Evolutionary conservation across 2,113 vertebrate genomes (phyloP), one percentile per base, ranked within the genome.

Genomic region (Stigmatopora nigra): DNA sequence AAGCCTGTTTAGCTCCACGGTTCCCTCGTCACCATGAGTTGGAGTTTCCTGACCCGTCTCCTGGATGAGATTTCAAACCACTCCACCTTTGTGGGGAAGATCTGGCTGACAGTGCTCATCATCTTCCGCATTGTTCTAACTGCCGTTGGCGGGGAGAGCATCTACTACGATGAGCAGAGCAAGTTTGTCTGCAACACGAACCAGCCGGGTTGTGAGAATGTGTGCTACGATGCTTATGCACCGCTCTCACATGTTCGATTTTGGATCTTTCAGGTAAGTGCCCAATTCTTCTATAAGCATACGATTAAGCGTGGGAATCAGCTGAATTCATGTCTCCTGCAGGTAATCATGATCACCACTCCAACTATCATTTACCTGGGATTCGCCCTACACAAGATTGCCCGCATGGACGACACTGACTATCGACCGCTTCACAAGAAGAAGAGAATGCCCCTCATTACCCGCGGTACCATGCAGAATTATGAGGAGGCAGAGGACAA

Each of bases 1-100:
- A 45, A 71, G 70, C 71, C 67, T 20, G 52, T 60, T 63, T 83
- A 82, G 79, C 65, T 72, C 67, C 77, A 63, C 48, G 1, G 38
- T 70, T 68, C 62, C 67, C 41, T 73, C 35, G 84, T 35, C 91
- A 92, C 63, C 79, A 96, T 96, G 94, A 96, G 93, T 74, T 96
- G 94, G 94, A 93, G 91, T 71, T 96, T 96, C 83, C 78, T 96
- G 56, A 95, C 94, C 0, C 91, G 91, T 25, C 89, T 96, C 69
- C 87, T 95, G 70, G 93, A 96, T 63, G 93, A 96, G 89, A 96
- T 96, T 81, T 93, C 93, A 84, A 93, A 95, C 76, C 94, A 95
- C 82, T 94, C 93, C 6, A 96, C 93, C 57, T 96, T 94, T 0
- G 93, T 96, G 73, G 93, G 93, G 58, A 96, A 96, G 88, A 84